Evolutionary conservation across 2,113 vertebrate genomes (phyloP), one percentile per base, ranked within the genome.

Genomic region (Noctilio leporinus): DNA sequence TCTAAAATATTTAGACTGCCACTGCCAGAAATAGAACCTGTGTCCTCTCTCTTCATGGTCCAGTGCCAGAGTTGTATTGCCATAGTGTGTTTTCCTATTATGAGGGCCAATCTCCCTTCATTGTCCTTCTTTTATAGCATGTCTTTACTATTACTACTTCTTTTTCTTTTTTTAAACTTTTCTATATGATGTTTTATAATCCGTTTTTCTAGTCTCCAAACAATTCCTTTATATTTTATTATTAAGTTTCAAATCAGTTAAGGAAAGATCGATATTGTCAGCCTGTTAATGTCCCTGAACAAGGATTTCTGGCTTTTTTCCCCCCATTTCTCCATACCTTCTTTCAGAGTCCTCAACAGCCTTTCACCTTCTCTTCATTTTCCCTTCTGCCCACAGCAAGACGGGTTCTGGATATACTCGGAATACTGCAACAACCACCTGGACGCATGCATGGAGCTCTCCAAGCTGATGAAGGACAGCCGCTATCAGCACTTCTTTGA

Each of bases 401-500:
- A 99, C 8, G 99, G 99, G 69, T 99, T 99, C 98, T 99, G 99
- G 99, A 99, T 99, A 98, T 99, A 99, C 30, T 99, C 99, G 0
- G 99, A 99, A 97, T 99, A 99, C 98, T 99, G 99, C 98, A 99
- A 99, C 98, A 99, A 99, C 94, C 99, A 99, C 81, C 98, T 99
- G 98, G 99, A 99, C 1, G 99, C 99, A 0, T 99, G 99, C 96
- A 99, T 99, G 99, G 99, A 99, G 97, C 99, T 99, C 92, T 99
- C 99, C 96, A 99, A 99, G 97, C 99, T 99, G 97, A 99, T 99
- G 99, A 99, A 99, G 73, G 99, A 99, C 38, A 99, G 99, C 97
- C 98, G 99, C 97, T 99, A 99, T 98, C 99, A 99, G 98, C 99
- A 99, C 97, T 99, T 99, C 98, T 99, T 99, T 57, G 99, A 99